phyloP scores from a whole-genome alignment of 2,888 invertebrate species.

The Acanthosepion lycidas region DNA sequence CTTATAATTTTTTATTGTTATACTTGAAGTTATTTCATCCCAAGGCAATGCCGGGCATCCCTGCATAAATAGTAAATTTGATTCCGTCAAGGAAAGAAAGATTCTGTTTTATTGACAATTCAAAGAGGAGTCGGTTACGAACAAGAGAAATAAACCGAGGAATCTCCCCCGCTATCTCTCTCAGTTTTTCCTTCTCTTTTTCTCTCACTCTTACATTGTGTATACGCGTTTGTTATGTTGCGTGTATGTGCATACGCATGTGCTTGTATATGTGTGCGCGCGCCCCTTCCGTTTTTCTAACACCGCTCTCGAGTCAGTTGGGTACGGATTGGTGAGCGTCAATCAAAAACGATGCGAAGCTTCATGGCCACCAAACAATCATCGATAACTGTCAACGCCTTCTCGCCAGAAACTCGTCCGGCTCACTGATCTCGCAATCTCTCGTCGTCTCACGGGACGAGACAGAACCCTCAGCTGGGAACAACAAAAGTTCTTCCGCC shows the following conservation, averaged over 20 bases:
- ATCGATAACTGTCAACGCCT: neutral
- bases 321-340: neutral
- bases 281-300: neutral
- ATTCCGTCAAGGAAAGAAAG: too few species aligned
- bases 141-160: neutral
- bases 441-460: neutral
- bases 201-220: neutral
- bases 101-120: too few species aligned
- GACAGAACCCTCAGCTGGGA: neutral
- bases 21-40: too few species aligned
- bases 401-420: slow-evolving; percentile 18
- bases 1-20: too few species aligned
- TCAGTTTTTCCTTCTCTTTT: neutral
- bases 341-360: neutral
- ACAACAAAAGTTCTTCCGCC: neutral
- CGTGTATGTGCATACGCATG: too few species aligned
- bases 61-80: too few species aligned
- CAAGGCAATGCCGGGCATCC: too few species aligned
- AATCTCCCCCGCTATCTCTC: too few species aligned
- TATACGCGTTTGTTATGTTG: too few species aligned
- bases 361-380: neutral
- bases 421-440: slow-evolving; percentile 4
- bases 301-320: neutral
- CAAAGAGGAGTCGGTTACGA: too few species aligned
- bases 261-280: neutral